Evolutionary conservation across 2,888 invertebrate genomes (phyloP).

Genomic region (Andricus quercusramuli): DNA sequence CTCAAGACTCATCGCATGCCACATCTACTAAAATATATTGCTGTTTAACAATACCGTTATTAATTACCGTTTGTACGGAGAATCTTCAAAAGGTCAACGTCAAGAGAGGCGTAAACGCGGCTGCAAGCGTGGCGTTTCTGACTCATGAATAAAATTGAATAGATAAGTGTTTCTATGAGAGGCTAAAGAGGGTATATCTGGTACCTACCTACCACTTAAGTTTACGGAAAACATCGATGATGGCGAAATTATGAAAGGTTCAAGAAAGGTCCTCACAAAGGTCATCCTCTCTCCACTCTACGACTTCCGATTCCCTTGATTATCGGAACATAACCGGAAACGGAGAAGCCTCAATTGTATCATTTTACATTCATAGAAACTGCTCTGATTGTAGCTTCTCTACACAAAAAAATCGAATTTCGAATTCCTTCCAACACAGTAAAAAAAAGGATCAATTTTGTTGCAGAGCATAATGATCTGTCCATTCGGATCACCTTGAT

Average conservation of each 20-base stretch:
- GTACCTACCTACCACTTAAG: constrained; percentile 58
- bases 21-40: constrained; percentile 23
- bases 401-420: background rate
- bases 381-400: too few relatives aligned
- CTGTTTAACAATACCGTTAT: constrained; percentile 41
- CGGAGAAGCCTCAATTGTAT: too few relatives aligned
- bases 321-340: too few relatives aligned
- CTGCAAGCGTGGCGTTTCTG: constrained; percentile 39
- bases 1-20: background rate
- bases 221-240: constrained; percentile 15
- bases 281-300: too few relatives aligned
- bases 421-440: too few relatives aligned
- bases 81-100: constrained; percentile 54
- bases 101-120: constrained; percentile 62
- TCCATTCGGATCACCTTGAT: too few relatives aligned
- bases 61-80: constrained; percentile 43
- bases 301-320: too few relatives aligned
- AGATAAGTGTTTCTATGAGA: constrained; percentile 63
- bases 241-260: constrained; percentile 5
- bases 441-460: too few relatives aligned
- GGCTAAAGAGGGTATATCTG: constrained; percentile 49
- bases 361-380: too few relatives aligned
- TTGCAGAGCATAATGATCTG: too few relatives aligned
- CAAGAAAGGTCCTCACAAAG: background rate
- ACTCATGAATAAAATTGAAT: constrained; percentile 69